These are phyloP conservation scores for Mastomys natalensis DNA, from an alignment of 2,113 vertebrate genomes.

Conservation along the genomic window DNA sequence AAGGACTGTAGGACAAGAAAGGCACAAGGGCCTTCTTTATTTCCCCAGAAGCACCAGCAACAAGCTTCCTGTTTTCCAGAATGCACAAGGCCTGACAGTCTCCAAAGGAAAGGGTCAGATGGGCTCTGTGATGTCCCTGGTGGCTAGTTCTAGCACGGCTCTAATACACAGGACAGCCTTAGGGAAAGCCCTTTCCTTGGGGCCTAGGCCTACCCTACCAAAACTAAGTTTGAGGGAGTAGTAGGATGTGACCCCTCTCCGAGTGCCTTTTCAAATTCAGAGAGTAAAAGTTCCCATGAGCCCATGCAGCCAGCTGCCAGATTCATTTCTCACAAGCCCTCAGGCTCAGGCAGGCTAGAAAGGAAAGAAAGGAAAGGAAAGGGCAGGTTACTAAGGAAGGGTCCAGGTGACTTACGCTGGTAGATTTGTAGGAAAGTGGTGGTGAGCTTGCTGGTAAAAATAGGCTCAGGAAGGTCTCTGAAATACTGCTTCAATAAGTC, in stretches of 20 bases:
- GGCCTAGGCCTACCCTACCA: conserved; percentile 21
- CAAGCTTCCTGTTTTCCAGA: neutral
- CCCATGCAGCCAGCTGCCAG: neutral
- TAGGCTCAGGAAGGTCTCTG: conserved; percentile 92
- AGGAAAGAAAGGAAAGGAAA: no score
- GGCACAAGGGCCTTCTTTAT: neutral
- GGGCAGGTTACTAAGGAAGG: neutral
- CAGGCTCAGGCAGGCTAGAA: neutral
- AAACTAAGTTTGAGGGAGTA: neutral
- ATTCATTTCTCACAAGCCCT: neutral
- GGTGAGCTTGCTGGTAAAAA: conserved; percentile 93
- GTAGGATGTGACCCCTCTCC: neutral
- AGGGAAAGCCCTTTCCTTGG: neutral
- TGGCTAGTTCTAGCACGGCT: neutral
- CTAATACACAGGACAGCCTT: neutral
- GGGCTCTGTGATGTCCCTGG: neutral
- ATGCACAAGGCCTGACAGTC: neutral
- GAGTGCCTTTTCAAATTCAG: neutral
- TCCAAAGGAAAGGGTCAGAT: neutral
- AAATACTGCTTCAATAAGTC: conserved; percentile 94
- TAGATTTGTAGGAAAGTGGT: conserved; percentile 93
- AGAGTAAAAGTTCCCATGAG: neutral
- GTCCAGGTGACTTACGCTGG: conserved; percentile 86
- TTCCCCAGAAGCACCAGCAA: neutral
- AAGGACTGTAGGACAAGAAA: conserved; percentile 84